These are phyloP conservation scores for Trisateles emortualis DNA, from an alignment of 2,888 invertebrate genomes.

Conservation along the genomic window DNA sequence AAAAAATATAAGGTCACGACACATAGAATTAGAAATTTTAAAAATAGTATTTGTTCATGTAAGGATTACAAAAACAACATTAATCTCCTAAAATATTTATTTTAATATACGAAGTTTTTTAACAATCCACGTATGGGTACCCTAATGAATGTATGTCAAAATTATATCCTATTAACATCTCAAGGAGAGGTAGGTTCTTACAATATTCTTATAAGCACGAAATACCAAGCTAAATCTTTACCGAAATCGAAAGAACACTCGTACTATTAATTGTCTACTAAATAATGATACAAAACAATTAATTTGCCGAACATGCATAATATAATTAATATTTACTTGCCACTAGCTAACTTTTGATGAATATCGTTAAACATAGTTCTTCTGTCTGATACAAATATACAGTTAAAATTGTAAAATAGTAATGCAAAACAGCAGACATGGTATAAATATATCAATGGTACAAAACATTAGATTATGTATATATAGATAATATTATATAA, in stretches of 20 bases:
- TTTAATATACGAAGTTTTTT: conserved; percentile 69
- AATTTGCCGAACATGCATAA: conserved; percentile 45
- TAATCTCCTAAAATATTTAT: conserved; percentile 73
- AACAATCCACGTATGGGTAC: conserved; percentile 75
- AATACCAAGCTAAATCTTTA: conserved; percentile 53
- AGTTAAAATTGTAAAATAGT: conserved; percentile 32
- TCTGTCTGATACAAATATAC: conserved; percentile 24
- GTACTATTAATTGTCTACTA: conserved; percentile 43
- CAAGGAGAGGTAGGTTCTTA: conserved; percentile 63
- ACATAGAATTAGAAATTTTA: neutral
- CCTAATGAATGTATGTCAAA: conserved; percentile 63
- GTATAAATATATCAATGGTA: conserved; percentile 29
- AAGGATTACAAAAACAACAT: conserved; percentile 41
- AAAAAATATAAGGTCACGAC: neutral
- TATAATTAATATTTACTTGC: conserved; percentile 20
- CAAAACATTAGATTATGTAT: conserved; percentile 20
- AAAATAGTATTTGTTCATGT: conserved; percentile 1
- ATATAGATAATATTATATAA: conserved; percentile 13
- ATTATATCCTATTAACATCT: conserved; percentile 54
- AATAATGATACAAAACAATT: conserved; percentile 48
- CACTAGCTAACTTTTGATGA: conserved; percentile 34
- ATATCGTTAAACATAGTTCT: conserved; percentile 26
- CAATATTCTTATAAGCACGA: conserved; percentile 63
- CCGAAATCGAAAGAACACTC: conserved; percentile 47
- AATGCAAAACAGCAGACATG: conserved; percentile 26